Conservation (phyloP, 2,888 invertebrate genomes). For the Trichacis sp. region DNA sequence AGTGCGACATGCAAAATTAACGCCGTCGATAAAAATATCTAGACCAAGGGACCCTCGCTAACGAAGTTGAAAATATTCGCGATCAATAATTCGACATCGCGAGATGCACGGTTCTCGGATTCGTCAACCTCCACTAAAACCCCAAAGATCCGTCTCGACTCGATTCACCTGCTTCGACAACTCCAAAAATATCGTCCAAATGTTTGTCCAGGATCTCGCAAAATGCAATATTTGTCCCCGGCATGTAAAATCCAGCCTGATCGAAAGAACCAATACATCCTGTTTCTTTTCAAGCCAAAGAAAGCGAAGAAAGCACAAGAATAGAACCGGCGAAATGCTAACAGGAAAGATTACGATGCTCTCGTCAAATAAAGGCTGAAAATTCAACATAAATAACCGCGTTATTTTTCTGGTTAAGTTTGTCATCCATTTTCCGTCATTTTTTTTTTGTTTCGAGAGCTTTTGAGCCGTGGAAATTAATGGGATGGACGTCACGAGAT, state of each 20-base stretch:
- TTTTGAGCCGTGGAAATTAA: too few relatives aligned
- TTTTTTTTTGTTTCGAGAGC: not conserved
- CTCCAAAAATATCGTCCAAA: not conserved
- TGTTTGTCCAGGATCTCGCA: not conserved
- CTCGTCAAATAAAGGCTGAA: constrained; percentile 2
- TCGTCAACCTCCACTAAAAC: constrained; percentile 22
- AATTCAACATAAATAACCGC: constrained; percentile 17
- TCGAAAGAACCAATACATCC: constrained; percentile 2
- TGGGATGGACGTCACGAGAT: not conserved
- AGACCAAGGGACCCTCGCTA: constrained; percentile 26
- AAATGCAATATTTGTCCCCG: not conserved
- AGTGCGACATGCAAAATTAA: constrained; percentile 30
- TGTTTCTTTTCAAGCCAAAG: not conserved
- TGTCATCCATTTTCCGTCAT: not conserved
- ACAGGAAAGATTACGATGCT: constrained; percentile 7
- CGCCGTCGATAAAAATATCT: constrained; percentile 36
- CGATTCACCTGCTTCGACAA: constrained; percentile 10
- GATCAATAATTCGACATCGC: constrained; percentile 35
- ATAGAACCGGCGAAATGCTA: not conserved
- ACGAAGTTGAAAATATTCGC: constrained; percentile 42
- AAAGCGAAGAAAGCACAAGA: constrained; percentile 3
- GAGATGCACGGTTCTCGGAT: constrained; percentile 19
- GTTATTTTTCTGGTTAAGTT: not conserved
- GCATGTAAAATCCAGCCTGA: not conserved
- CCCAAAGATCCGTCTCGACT: constrained; percentile 15